These are phyloP conservation scores for Eristalinus aeneus DNA, from an alignment of 2,888 invertebrate species.

Conservation along the genomic window DNA sequence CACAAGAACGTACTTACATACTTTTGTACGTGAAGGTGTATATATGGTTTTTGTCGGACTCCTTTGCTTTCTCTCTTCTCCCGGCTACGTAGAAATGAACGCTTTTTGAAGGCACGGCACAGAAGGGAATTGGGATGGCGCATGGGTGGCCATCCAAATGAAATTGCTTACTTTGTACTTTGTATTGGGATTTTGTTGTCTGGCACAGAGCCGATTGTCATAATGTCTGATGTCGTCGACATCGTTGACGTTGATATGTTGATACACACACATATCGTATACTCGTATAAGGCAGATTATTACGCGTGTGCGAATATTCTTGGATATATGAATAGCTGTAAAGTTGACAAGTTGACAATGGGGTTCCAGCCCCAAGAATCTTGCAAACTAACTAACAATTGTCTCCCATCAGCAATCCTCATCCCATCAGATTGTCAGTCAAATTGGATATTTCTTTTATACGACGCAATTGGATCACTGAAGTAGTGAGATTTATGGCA, in stretches of 20 bases:
- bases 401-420: neutral
- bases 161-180: conserved; percentile 71
- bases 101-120: conserved; percentile 34
- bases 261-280: conserved; percentile 17
- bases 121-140: conserved; percentile 38
- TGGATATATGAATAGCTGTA: conserved; percentile 56
- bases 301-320: conserved; percentile 8
- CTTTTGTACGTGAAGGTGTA: neutral
- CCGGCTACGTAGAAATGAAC: conserved; percentile 31
- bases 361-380: conserved; percentile 40
- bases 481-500: conserved; percentile 58
- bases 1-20: neutral
- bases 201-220: conserved; percentile 70
- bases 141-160: conserved; percentile 69
- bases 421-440: conserved; percentile 50
- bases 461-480: conserved; percentile 59
- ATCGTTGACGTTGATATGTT: conserved; percentile 54
- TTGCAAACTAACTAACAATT: conserved; percentile 12
- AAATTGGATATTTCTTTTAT: conserved; percentile 59
- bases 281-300: neutral
- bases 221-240: conserved; percentile 67
- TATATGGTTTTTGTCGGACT: neutral
- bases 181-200: conserved; percentile 71
- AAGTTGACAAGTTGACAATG: conserved; percentile 67
- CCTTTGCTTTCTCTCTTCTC: conserved; percentile 27